Percentiles rank a stretch among this genome's conserved stretches.
Evolutionary conservation across 2,113 vertebrate species (phyloP).

Genomic region (Amphiprion percula): DNA sequence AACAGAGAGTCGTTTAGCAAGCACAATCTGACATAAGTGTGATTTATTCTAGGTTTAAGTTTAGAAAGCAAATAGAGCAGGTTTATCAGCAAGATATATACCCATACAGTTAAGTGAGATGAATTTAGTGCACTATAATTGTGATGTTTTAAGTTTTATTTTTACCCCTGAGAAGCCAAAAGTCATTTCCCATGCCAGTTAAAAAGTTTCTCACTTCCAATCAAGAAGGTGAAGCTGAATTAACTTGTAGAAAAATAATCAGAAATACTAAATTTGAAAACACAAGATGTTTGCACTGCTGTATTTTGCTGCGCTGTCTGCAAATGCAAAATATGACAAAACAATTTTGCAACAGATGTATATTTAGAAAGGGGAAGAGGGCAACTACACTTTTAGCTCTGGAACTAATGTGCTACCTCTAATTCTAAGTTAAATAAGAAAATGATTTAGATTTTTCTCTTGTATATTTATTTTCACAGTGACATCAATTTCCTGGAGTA

Average conservation of each 20-base stretch:
- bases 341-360: constrained; percentile 62
- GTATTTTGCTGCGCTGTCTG: neutral
- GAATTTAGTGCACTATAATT: no score
- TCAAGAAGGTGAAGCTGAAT: neutral
- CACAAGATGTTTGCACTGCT: neutral
- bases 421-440: neutral
- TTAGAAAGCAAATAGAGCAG: neutral
- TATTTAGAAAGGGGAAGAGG: constrained; percentile 73
- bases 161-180: no score
- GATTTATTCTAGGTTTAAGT: neutral
- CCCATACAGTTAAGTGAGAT: neutral
- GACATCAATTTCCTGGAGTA: neutral
- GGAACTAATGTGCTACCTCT: neutral
- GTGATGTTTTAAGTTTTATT: no score
- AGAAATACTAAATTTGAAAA: neutral
- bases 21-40: neutral
- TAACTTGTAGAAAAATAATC: neutral
- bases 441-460: neutral
- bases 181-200: neutral
- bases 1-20: neutral
- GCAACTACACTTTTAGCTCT: constrained; percentile 19
- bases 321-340: constrained; percentile 3
- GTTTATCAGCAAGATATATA: neutral
- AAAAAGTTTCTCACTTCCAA: neutral
- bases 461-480: neutral